A percentile compares a stretch with the other conserved stretches of the same genome.
Evolutionary conservation across 2,113 vertebrate species (phyloP).

Genomic region (Rafetus swinhoei): DNA sequence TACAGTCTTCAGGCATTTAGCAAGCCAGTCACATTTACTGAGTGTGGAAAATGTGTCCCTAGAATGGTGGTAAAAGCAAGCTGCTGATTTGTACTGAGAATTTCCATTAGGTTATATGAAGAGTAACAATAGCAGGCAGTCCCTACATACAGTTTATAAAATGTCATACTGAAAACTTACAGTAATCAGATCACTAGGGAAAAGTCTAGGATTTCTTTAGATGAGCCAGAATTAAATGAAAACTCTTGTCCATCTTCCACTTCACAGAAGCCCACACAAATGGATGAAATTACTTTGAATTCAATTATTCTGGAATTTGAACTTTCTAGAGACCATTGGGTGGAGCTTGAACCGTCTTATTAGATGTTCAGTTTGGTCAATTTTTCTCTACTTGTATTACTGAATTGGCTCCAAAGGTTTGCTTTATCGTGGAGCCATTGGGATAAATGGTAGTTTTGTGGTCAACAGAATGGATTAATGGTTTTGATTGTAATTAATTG

Average conservation of each 20-base stretch:
- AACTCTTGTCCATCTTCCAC: slow-evolving; percentile 70
- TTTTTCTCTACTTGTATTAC: slow-evolving; percentile 68
- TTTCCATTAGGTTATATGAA: slow-evolving; percentile 59
- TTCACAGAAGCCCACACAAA: slow-evolving; percentile 75
- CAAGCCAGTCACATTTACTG: slow-evolving; percentile 60
- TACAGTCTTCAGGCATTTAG: slow-evolving; percentile 54
- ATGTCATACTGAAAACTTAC: slow-evolving; percentile 55
- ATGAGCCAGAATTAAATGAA: slow-evolving; percentile 72
- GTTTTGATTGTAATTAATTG: slow-evolving; percentile 73
- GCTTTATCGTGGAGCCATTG: slow-evolving; percentile 58
- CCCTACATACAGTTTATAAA: slow-evolving; percentile 47
- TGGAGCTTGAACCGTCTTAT: slow-evolving; percentile 67
- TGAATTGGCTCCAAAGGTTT: slow-evolving; percentile 65
- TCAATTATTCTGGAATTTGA: slow-evolving; percentile 74
- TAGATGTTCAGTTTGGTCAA: slow-evolving; percentile 58
- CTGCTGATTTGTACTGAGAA: slow-evolving; percentile 44
- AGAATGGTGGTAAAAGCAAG: slow-evolving; percentile 25
- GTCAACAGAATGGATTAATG: slow-evolving; percentile 69
- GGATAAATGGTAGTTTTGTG: slow-evolving; percentile 60
- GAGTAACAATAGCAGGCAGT: slow-evolving; percentile 51
- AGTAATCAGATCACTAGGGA: slow-evolving; percentile 62
- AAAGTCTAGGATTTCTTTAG: slow-evolving; percentile 67
- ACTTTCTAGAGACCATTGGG: slow-evolving; percentile 68
- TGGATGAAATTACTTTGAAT: slow-evolving; percentile 74
- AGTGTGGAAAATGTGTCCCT: slow-evolving; percentile 39